These are phyloP conservation scores for Salticus scenicus DNA, from an alignment of 2,888 invertebrate species.

Conservation along the genomic window DNA sequence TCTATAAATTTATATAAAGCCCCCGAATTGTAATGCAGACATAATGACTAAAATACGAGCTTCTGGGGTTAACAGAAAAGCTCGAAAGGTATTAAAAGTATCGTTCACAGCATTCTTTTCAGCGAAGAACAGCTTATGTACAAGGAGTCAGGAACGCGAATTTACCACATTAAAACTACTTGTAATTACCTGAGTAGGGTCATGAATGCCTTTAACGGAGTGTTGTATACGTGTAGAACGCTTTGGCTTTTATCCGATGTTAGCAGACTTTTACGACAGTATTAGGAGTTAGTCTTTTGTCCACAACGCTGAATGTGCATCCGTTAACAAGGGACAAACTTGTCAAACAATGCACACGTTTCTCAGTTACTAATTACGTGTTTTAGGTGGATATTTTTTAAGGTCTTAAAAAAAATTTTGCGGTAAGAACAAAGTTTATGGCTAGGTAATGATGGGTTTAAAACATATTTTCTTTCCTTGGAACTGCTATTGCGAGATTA, in stretches of 20 bases:
- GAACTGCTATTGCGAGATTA: background rate
- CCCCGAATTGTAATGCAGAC: background rate
- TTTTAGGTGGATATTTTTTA: background rate
- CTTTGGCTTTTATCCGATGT: constrained; percentile 52
- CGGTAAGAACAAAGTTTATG: background rate
- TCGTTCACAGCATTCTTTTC: constrained; percentile 15
- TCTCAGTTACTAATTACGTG: constrained; percentile 48
- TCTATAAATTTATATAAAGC: constrained; percentile 4
- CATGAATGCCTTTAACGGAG: constrained; percentile 59
- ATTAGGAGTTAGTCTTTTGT: constrained; percentile 48
- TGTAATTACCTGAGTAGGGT: constrained; percentile 58
- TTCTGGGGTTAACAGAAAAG: constrained; percentile 63
- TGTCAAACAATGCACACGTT: constrained; percentile 42
- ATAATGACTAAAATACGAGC: constrained; percentile 45
- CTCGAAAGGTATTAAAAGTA: constrained; percentile 44
- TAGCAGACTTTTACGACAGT: constrained; percentile 59
- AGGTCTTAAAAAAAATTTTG: background rate
- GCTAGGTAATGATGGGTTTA: constrained; percentile 15
- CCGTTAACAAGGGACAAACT: constrained; percentile 28
- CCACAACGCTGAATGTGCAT: constrained; percentile 56
- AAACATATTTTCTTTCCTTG: background rate
- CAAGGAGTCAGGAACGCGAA: constrained; percentile 15
- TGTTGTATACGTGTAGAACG: constrained; percentile 66
- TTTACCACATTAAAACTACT: constrained; percentile 42
- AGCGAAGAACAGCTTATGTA: background rate